These are phyloP conservation scores for Mallateleia sp. DNA, from an alignment of 2,888 invertebrate genomes.

Conservation along the genomic window DNA sequence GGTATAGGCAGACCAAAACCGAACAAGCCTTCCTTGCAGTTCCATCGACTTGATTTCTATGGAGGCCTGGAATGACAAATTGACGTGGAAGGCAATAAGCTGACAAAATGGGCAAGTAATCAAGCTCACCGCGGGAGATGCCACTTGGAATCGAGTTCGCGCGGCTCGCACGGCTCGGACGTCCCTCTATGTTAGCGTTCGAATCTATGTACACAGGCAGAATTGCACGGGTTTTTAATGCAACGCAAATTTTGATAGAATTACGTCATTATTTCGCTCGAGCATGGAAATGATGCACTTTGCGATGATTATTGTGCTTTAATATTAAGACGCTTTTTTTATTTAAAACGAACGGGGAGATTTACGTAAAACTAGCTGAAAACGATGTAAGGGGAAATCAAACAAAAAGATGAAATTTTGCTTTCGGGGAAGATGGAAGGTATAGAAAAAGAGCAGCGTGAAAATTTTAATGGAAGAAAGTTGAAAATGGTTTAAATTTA, in stretches of 20 bases:
- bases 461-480: too few relatives aligned
- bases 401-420: too few relatives aligned
- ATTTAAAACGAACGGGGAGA: too few relatives aligned
- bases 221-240: conserved; percentile 44
- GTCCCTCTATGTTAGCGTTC: conserved; percentile 55
- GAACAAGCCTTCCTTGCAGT: conserved; percentile 51
- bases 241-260: conserved; percentile 40
- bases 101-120: conserved; percentile 84
- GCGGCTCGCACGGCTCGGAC: conserved; percentile 56
- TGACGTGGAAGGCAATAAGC: conserved; percentile 84
- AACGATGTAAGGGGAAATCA: too few relatives aligned
- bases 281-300: conserved; percentile 13
- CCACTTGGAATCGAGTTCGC: conserved; percentile 81
- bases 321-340: too few relatives aligned
- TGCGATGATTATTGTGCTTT: conserved; percentile 7
- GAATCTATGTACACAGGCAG: conserved; percentile 30
- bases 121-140: conserved; percentile 83
- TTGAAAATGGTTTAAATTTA: too few relatives aligned
- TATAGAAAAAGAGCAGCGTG: too few relatives aligned
- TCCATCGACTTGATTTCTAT: conserved; percentile 77
- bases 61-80: conserved; percentile 83
- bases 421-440: too few relatives aligned
- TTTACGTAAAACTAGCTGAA: too few relatives aligned
- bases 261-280: conserved; percentile 14
- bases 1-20: conserved; percentile 43